These are phyloP conservation scores for Saiga tatarica DNA, from an alignment of 2,113 vertebrate genomes.

Conservation along the genomic window DNA sequence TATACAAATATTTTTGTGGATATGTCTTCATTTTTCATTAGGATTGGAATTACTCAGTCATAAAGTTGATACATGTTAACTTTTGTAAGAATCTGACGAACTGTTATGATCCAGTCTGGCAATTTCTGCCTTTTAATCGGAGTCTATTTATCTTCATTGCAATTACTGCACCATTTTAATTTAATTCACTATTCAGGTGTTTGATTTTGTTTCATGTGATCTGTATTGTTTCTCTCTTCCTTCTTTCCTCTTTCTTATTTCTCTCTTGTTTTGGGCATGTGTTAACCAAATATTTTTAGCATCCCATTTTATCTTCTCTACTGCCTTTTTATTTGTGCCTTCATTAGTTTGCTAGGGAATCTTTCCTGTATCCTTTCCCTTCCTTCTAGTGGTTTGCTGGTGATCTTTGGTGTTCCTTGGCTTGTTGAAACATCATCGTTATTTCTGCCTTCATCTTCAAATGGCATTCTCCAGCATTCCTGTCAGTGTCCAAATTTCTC, in stretches of 20 bases:
- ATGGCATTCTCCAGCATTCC: background rate
- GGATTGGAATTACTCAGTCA: background rate
- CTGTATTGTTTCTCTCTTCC: background rate
- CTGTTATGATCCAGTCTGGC: background rate
- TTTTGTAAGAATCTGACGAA: background rate
- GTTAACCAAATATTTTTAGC: background rate
- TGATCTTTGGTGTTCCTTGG: background rate
- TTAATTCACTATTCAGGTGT: background rate
- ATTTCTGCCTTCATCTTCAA: background rate
- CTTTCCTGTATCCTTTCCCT: background rate
- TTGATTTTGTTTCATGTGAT: background rate
- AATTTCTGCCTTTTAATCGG: background rate
- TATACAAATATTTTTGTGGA: background rate
- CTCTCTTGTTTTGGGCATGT: background rate
- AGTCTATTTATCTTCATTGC: background rate
- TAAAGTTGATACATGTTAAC: background rate
- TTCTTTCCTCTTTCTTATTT: background rate
- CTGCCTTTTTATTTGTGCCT: background rate
- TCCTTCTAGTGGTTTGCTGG: background rate
- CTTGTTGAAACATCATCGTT: background rate
- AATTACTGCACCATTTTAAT: background rate
- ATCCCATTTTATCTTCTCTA: background rate
- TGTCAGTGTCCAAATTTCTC: background rate
- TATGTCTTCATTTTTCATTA: conserved; percentile 3
- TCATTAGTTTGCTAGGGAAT: background rate